These are phyloP conservation scores for Morone saxatilis DNA, from an alignment of 2,113 vertebrate species.

Conservation along the genomic window DNA sequence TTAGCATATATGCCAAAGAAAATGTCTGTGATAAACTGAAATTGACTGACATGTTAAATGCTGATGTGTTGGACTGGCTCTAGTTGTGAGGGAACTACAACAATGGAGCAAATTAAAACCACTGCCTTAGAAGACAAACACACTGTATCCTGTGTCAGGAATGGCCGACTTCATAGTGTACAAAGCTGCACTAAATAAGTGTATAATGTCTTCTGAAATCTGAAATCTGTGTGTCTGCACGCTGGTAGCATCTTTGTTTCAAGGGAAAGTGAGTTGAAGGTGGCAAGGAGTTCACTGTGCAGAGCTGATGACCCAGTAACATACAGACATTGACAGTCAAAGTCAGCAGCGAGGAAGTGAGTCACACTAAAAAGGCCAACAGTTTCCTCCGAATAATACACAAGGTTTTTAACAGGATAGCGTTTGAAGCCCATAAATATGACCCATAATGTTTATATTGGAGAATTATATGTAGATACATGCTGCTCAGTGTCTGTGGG, in stretches of 20 bases:
- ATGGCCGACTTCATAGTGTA: background rate
- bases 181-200: background rate
- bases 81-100: background rate
- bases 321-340: conserved; percentile 28
- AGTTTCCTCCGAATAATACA: conserved; percentile 6
- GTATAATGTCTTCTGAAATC: background rate
- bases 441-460: conserved; percentile 17
- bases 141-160: no score
- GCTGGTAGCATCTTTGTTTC: background rate
- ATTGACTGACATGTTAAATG: background rate
- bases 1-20: no score
- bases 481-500: conserved; percentile 60
- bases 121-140: background rate
- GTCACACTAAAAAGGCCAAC: conserved; percentile 21
- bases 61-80: background rate
- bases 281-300: background rate
- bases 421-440: background rate
- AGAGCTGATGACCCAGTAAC: conserved; percentile 20
- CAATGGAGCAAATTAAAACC: background rate
- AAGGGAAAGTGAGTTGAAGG: conserved; percentile 20
- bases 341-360: conserved; percentile 32
- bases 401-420: background rate
- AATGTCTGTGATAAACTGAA: background rate
- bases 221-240: background rate
- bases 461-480: conserved; percentile 49